Conservation (phyloP, 2,888 invertebrate species). For the Acleris emargana region DNA sequence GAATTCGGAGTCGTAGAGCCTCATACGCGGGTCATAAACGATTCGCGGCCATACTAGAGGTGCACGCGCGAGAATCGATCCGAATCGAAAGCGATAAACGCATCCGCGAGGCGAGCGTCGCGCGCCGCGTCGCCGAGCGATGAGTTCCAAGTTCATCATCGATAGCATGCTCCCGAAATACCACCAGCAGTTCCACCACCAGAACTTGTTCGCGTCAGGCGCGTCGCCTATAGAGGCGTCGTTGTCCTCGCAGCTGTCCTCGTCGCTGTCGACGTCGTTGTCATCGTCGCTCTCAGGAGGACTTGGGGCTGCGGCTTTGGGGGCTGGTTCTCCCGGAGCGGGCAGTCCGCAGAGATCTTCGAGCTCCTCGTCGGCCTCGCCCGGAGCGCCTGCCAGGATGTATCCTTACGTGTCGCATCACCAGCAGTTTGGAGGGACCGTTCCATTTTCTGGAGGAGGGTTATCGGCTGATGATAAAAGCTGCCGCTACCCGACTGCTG, state of each 20-base stretch:
- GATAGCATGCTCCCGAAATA: slow-evolving; percentile 99
- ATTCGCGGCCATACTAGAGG: slow-evolving; percentile 88
- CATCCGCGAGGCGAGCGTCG: slow-evolving; percentile 83
- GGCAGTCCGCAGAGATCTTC: slow-evolving; percentile 86
- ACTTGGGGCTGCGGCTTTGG: slow-evolving; percentile 85
- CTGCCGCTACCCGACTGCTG: slow-evolving; percentile 90
- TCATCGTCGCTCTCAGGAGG: slow-evolving; percentile 86
- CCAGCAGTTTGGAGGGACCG: slow-evolving; percentile 88
- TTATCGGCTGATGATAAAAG: slow-evolving; percentile 89
- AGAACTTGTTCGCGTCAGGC: slow-evolving; percentile 85
- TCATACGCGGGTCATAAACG: slow-evolving; percentile 94
- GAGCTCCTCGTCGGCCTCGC: slow-evolving; percentile 87
- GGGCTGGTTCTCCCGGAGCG: slow-evolving; percentile 83
- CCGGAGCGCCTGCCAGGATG: slow-evolving; percentile 92
- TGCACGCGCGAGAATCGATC: slow-evolving; percentile 85
- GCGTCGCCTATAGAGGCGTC: slow-evolving; percentile 89
- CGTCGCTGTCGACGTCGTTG: slow-evolving; percentile 82
- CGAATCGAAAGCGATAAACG: slow-evolving; percentile 83
- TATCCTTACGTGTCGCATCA: slow-evolving; percentile 96
- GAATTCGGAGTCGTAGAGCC: slow-evolving; percentile 93
- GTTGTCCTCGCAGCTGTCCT: slow-evolving; percentile 84
- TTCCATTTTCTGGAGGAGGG: slow-evolving; percentile 87
- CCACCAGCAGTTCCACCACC: slow-evolving; percentile 89
- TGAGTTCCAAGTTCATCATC: slow-evolving; percentile 98
- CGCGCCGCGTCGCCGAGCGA: slow-evolving; percentile 87